Conservation (phyloP, 2,888 invertebrate species). For the Drosophila conformis region DNA sequence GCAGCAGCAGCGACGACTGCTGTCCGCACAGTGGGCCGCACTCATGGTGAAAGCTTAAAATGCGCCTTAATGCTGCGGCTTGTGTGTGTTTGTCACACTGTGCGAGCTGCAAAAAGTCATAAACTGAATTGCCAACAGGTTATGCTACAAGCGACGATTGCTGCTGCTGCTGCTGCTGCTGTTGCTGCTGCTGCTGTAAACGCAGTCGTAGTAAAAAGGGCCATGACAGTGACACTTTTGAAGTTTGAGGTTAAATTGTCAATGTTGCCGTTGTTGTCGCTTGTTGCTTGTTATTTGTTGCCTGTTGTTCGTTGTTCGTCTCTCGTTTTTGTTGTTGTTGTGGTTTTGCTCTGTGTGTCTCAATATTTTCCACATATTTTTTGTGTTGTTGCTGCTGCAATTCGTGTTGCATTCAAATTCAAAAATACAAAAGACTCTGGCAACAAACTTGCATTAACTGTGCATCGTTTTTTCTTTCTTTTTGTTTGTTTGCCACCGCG, state of each 20-base stretch:
- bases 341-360: slow-evolving; percentile 39
- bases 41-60: slow-evolving; percentile 53
- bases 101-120: slow-evolving; percentile 70
- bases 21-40: slow-evolving; percentile 65
- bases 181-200: slow-evolving; percentile 39
- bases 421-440: slow-evolving; percentile 61
- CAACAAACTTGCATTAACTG: slow-evolving; percentile 58
- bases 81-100: slow-evolving; percentile 47
- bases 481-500: slow-evolving; percentile 8
- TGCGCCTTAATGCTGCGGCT: background rate
- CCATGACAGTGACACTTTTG: slow-evolving; percentile 84
- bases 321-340: slow-evolving; percentile 17
- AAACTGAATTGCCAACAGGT: slow-evolving; percentile 82
- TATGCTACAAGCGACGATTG: slow-evolving; percentile 53
- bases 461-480: slow-evolving; percentile 12
- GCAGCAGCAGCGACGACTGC: slow-evolving; percentile 15
- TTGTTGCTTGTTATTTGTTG: slow-evolving; percentile 21
- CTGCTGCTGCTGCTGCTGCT: slow-evolving; percentile 38
- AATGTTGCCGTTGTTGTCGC: slow-evolving; percentile 51
- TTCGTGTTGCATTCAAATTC: slow-evolving; percentile 30
- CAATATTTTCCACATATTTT: slow-evolving; percentile 60
- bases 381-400: slow-evolving; percentile 35
- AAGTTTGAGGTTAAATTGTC: slow-evolving; percentile 83
- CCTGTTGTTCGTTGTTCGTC: slow-evolving; percentile 15
- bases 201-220: slow-evolving; percentile 78